Evolutionary conservation across 2,113 vertebrate species (phyloP), one percentile per base, ranked within the genome.

Genomic region (Rhea americana): DNA sequence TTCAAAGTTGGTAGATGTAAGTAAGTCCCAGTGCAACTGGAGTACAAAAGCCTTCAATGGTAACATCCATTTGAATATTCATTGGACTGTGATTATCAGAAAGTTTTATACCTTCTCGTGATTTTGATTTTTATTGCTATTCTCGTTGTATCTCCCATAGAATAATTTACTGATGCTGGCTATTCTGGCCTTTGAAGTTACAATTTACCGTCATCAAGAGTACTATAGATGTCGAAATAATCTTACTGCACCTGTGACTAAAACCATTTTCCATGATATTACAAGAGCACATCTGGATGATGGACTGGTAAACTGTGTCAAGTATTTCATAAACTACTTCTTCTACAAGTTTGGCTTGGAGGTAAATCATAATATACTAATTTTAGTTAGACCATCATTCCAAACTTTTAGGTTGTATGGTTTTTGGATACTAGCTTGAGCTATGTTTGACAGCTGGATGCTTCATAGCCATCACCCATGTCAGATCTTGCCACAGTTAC

Each of bases 291-390:
- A 99, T 95, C 96, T 99, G 87, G 99, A 99, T 95, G 97, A 98
- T 32, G 99, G 99, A 87, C 97, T 99, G 74, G 20, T 99, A 85
- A 98, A 97, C 94, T 99, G 99, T 96, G 96, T 98, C 97, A 99
- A 99, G 96, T 99, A 99, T 94, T 99, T 99, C 95, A 96, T 99
- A 96, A 99, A 99, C 97, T 99, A 99, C 96, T 99, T 99, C 97
- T 99, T 99, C 97, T 99, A 99, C 97, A 99, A 99, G 93, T 99
- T 99, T 96, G 99, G 99, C 59, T 98, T 99, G 67, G 99, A 99
- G 99, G 99, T 99, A 97, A 96, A 73, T 89, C 41, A 19, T 68
- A 82, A 28, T 26, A 6, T 26, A 4, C 70, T 73, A 4, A 12
- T 61, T 89, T 89, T 47, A 14, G 48, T 84, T 41, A 73, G 15